phyloP scores from a whole-genome alignment of 2,797 vertebrate genomes.

The Galagoides demidoff region DNA sequence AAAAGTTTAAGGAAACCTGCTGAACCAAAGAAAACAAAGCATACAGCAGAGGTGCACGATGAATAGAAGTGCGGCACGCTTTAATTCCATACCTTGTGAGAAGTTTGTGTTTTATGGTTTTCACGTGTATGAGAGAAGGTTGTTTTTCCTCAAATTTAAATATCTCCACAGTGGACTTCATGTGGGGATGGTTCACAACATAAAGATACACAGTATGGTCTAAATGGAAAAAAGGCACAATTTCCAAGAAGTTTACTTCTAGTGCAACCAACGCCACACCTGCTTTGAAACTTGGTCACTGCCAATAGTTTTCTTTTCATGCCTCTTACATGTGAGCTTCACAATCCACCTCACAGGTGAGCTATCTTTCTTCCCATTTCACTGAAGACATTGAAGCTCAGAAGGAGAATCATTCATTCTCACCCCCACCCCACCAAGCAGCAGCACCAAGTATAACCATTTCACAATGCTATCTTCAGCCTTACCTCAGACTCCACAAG shows the following conservation, averaged over 20 bases:
- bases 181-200: conserved; percentile 94
- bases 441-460: not conserved
- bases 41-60: not conserved
- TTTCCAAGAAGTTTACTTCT: conserved; percentile 42
- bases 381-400: conserved; percentile 9
- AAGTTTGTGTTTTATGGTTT: conserved; percentile 93
- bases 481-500: not conserved
- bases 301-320: not conserved
- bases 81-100: conserved; percentile 89
- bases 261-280: not conserved
- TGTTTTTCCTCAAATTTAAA: conserved; percentile 92
- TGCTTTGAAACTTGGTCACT: not conserved
- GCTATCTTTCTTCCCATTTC: not conserved
- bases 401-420: not conserved
- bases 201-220: conserved; percentile 92
- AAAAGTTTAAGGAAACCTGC: conserved; percentile 48
- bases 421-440: not conserved
- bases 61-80: not conserved
- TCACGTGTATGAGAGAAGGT: conserved; percentile 90
- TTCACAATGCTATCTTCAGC: not conserved
- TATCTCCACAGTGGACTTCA: conserved; percentile 92
- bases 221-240: conserved; percentile 77
- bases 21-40: conserved; percentile 37
- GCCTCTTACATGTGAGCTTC: not conserved
- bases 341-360: not conserved